Evolutionary conservation across 1,140 invertebrate species (phyloP).

Genomic region (Odontomachus brunneus): DNA sequence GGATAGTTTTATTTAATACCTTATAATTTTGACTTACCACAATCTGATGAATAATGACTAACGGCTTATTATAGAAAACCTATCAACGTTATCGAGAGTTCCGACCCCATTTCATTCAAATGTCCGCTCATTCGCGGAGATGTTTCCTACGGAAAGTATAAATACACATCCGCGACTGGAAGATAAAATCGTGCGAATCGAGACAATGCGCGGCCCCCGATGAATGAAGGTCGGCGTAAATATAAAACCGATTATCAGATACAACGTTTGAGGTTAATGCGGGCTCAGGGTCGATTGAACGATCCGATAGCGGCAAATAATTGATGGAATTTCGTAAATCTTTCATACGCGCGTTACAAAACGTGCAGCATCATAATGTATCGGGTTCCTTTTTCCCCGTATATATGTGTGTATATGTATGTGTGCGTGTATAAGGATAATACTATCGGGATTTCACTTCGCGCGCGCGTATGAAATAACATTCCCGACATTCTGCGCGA

Average conservation of each 20-base stretch:
- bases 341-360: neutral
- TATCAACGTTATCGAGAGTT: neutral
- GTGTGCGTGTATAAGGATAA: neutral
- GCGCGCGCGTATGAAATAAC: constrained; percentile 2
- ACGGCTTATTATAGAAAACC: too few relatives aligned
- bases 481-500: constrained; percentile 1
- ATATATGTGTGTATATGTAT: too few relatives aligned
- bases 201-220: neutral
- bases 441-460: constrained; percentile 16
- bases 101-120: too few relatives aligned
- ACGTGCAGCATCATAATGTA: neutral
- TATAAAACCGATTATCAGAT: neutral
- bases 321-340: constrained; percentile 12
- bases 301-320: neutral
- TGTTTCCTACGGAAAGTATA: too few relatives aligned
- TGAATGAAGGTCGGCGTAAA: neutral
- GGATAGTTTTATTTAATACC: too few relatives aligned
- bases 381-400: neutral
- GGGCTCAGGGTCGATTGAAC: neutral
- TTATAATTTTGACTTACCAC: too few relatives aligned
- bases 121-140: too few relatives aligned
- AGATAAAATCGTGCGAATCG: neutral
- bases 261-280: neutral
- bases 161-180: too few relatives aligned
- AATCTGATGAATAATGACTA: too few relatives aligned